phyloP scores from a whole-genome alignment of 53 echinoderm and acorn worm genomes.

The Echinarachnius parma region DNA sequence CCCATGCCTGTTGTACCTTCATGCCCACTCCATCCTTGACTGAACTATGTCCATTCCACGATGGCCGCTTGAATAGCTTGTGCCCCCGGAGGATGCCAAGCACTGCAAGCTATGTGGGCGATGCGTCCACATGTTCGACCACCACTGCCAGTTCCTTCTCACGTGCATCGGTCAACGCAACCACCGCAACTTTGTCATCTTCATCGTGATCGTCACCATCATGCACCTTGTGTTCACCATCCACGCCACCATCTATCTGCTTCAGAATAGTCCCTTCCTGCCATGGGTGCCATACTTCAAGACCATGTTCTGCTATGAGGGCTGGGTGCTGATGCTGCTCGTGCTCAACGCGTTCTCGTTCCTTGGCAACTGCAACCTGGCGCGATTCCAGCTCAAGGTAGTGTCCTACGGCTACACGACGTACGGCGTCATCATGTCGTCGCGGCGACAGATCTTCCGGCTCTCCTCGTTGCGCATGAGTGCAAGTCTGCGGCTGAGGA shows the following conservation, averaged over 20 bases:
- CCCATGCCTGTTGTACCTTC: too few species aligned
- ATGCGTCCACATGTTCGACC: conserved; percentile 70
- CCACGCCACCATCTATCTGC: conserved; percentile 55
- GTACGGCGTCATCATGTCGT: neutral
- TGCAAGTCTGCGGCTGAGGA: neutral
- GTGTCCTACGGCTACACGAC: conserved; percentile 67
- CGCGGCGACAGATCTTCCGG: neutral
- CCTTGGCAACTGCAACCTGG: conserved; percentile 62
- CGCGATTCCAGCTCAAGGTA: conserved; percentile 55
- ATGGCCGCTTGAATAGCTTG: too few species aligned
- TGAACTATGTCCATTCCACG: too few species aligned
- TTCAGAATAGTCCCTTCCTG: conserved; percentile 37
- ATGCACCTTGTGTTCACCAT: conserved; percentile 58
- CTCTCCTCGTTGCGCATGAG: neutral
- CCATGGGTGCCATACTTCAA: conserved; percentile 27
- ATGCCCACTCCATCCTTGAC: too few species aligned
- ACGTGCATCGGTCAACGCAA: conserved; percentile 81
- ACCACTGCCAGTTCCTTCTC: conserved; percentile 92
- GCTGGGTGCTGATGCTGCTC: conserved; percentile 65
- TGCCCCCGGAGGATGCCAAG: conserved; percentile 42
- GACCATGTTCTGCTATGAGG: conserved; percentile 17
- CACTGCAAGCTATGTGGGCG: conserved; percentile 88
- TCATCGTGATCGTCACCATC: conserved; percentile 57
- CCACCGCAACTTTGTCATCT: conserved; percentile 77
- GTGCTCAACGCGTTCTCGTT: conserved; percentile 64